Evolutionary conservation across 2,888 invertebrate genomes (phyloP).

Genomic region (Caprella mutica): DNA sequence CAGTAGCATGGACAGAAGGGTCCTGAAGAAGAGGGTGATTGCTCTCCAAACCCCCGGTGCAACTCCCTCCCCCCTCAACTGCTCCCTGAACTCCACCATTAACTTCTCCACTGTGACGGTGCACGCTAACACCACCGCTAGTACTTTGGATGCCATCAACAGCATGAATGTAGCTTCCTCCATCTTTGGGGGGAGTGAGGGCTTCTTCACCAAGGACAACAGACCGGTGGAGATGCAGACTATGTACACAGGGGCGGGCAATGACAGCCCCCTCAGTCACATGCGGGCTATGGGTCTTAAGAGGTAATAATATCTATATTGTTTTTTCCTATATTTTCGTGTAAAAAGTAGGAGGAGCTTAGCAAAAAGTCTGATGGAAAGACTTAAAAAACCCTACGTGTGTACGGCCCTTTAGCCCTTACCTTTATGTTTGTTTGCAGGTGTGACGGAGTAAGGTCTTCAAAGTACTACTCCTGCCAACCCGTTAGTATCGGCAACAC

Average conservation of each 20-base stretch:
- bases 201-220: slow-evolving; percentile 14
- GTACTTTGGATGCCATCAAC: slow-evolving; percentile 1
- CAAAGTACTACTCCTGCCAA: slow-evolving; percentile 65
- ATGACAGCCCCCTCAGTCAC: slow-evolving; percentile 23
- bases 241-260: slow-evolving; percentile 19
- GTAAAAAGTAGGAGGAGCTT: not conserved
- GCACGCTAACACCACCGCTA: not conserved
- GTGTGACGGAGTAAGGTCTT: slow-evolving; percentile 52
- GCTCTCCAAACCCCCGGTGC: not conserved
- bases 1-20: not conserved
- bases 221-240: slow-evolving; percentile 14
- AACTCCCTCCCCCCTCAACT: not conserved
- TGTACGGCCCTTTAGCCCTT: not conserved
- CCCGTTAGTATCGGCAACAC: slow-evolving; percentile 65
- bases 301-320: slow-evolving; percentile 12
- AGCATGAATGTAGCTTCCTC: slow-evolving; percentile 1
- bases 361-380: not conserved
- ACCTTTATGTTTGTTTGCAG: slow-evolving; percentile 41
- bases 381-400: not conserved
- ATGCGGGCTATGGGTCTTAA: slow-evolving; percentile 29
- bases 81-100: slow-evolving; percentile 1
- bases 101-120: slow-evolving; percentile 2
- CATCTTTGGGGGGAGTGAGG: slow-evolving; percentile 15
- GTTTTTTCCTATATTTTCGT: not conserved
- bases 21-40: not conserved